phyloP scores from a whole-genome alignment of 1,140 invertebrate species.

The Drosophila erecta region DNA sequence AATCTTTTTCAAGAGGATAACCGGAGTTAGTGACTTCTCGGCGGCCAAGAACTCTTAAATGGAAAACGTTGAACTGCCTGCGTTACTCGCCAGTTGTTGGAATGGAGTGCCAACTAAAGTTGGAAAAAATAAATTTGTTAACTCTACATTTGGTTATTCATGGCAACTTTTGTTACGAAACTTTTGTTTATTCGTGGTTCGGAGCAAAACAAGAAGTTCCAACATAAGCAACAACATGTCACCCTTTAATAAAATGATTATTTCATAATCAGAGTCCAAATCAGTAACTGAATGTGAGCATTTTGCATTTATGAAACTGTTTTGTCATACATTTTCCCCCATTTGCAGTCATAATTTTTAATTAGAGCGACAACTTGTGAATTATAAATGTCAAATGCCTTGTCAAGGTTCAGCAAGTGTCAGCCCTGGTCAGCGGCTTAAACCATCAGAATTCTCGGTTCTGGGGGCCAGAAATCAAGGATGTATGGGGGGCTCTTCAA shows the following conservation, averaged over 20 bases:
- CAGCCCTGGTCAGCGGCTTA: slow-evolving; percentile 6
- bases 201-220: neutral
- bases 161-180: neutral
- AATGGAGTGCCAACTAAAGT: too few species aligned
- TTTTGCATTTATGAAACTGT: neutral
- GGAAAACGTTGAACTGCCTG: neutral
- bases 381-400: neutral
- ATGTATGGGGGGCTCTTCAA: slow-evolving; percentile 29
- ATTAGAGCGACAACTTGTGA: neutral
- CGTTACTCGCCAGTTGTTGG: too few species aligned
- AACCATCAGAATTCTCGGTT: neutral
- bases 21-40: slow-evolving; percentile 35
- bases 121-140: neutral
- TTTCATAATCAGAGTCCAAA: too few species aligned
- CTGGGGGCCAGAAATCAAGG: neutral
- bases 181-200: neutral
- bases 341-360: neutral
- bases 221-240: too few species aligned
- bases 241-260: too few species aligned
- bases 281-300: too few species aligned
- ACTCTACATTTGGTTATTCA: neutral
- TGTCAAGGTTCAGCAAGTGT: slow-evolving; percentile 1
- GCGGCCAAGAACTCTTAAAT: slow-evolving; percentile 15
- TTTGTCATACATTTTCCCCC: neutral
- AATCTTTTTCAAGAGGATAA: slow-evolving; percentile 1